Conservation (phyloP, 1,140 invertebrate genomes). For the Colletes gigas region DNA sequence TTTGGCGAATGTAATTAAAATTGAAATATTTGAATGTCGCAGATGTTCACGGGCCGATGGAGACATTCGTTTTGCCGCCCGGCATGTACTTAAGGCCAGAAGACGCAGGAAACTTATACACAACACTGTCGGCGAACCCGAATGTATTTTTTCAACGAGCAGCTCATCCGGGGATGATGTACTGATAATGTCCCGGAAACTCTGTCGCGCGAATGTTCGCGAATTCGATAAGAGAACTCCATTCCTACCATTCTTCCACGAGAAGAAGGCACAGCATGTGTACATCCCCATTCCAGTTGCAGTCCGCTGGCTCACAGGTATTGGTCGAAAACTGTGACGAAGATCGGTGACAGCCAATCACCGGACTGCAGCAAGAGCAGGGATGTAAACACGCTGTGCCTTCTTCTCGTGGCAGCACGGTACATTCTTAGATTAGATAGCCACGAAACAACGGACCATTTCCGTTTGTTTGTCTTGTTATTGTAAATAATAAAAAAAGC, state of each 20-base stretch:
- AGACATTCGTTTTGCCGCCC: conserved; percentile 81
- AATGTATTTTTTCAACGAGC: conserved; percentile 92
- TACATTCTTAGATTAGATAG: conserved; percentile 45
- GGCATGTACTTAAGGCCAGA: conserved; percentile 87
- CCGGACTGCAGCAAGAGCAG: too few relatives aligned
- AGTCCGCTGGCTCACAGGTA: too few relatives aligned
- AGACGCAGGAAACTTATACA: conserved; percentile 88
- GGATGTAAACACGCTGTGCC: too few relatives aligned
- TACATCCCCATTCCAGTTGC: too few relatives aligned
- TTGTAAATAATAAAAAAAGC: conserved; percentile 45
- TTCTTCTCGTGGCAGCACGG: too few relatives aligned
- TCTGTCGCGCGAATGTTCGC: neutral
- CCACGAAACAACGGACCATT: conserved; percentile 14
- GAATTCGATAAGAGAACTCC: conserved; percentile 6
- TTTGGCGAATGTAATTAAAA: neutral
- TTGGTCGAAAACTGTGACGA: too few relatives aligned
- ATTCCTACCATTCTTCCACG: neutral
- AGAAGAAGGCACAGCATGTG: neutral
- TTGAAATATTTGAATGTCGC: conserved; percentile 31
- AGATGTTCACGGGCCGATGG: conserved; percentile 77
- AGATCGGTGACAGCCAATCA: too few relatives aligned
- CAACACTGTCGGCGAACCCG: conserved; percentile 90
- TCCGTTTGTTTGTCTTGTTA: conserved; percentile 23
- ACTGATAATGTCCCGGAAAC: conserved; percentile 79
- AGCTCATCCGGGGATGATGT: conserved; percentile 92